A percentile compares a stretch with the other conserved stretches of the same genome.
These are phyloP conservation scores for Alethe diademata DNA, from an alignment of 2,113 vertebrate genomes.

Conservation along the genomic window DNA sequence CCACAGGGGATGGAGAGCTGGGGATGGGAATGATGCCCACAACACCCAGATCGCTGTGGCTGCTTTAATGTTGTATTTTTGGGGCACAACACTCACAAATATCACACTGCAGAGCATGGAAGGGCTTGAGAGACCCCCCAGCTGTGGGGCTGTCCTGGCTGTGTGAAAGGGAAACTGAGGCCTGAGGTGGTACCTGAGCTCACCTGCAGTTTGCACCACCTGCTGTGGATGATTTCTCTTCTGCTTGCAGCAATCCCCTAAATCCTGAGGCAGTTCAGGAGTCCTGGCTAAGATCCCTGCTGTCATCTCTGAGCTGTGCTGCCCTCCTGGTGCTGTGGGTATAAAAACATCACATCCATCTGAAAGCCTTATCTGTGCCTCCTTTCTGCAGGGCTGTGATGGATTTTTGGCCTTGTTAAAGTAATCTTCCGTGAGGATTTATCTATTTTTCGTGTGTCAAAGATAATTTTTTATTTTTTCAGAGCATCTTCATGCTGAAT, in stretches of 20 bases:
- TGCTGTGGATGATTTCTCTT: neutral
- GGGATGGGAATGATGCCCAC: no score
- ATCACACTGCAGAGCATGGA: accelerated
- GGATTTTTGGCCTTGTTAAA: slow-evolving; percentile 11
- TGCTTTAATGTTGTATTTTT: neutral
- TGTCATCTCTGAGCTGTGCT: neutral
- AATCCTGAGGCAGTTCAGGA: neutral
- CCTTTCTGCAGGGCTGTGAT: neutral
- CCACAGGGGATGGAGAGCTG: neutral
- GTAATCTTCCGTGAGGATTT: neutral
- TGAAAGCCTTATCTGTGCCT: neutral
- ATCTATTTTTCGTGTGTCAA: neutral
- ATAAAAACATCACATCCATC: neutral
- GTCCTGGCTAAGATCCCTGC: neutral
- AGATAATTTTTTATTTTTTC: neutral
- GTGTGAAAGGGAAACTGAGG: neutral
- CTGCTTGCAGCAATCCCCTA: neutral
- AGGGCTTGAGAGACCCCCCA: neutral
- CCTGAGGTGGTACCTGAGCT: neutral
- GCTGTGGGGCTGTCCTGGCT: neutral
- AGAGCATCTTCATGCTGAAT: neutral
- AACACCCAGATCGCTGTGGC: neutral
- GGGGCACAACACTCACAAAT: neutral
- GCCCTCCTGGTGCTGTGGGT: neutral
- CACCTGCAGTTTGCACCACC: neutral